A percentile compares a stretch with the other conserved stretches of the same genome.
These are phyloP conservation scores for Urocyon cinereoargenteus DNA, from an alignment of 2,797 vertebrate genomes.

Conservation along the genomic window DNA sequence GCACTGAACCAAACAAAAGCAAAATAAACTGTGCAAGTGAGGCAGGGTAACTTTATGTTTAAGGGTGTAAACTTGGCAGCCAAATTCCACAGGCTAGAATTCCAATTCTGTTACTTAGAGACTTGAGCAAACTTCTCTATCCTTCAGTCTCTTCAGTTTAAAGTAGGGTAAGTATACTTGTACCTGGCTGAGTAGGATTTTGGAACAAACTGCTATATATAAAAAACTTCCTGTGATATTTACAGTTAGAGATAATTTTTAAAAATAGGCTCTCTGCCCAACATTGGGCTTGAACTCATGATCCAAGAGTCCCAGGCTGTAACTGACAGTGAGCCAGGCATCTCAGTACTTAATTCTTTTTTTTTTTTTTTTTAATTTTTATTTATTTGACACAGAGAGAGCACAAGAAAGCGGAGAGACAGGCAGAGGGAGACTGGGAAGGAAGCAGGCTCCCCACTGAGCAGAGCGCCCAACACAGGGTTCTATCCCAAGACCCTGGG, in stretches of 20 bases:
- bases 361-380: too few species aligned
- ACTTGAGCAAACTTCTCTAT: background rate
- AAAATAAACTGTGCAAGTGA: background rate
- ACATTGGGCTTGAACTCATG: background rate
- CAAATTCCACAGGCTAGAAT: background rate
- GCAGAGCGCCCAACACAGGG: too few species aligned
- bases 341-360: background rate
- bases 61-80: background rate
- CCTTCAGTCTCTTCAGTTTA: background rate
- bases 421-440: too few species aligned
- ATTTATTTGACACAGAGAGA: too few species aligned
- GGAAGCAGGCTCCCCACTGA: too few species aligned
- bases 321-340: background rate
- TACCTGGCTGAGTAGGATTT: accelerated
- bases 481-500: background rate
- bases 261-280: too few species aligned
- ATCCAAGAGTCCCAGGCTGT: background rate
- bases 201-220: background rate
- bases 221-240: background rate
- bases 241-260: background rate
- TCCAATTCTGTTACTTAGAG: background rate
- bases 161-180: background rate
- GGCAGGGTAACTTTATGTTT: background rate
- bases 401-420: too few species aligned
- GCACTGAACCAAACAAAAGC: background rate